Base-by-base conservation (phyloP, 1,140 invertebrate species). In the Zaprionus ornatus region DNA sequence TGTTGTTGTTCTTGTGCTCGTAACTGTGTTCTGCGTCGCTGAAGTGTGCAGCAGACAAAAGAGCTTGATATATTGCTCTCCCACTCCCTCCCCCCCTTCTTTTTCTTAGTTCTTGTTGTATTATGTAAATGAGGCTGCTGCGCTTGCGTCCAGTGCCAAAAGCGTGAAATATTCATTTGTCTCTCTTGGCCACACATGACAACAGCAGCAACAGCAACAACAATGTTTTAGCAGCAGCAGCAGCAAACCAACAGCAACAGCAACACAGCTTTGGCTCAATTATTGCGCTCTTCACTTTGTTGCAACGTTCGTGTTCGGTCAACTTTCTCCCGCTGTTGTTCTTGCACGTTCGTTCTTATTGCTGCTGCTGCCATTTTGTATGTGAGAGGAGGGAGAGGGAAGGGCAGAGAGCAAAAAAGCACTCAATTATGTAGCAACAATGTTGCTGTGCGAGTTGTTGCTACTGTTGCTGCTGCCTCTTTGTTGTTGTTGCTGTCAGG, bases 121-220 rank as follows among this genome's bases (percentile, higher is more conserved):
- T 64, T 79, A 82, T 79, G 76, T 64, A 82, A 82, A 86, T 74
- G 57, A 54, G 27, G 50, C 55, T 64, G 65, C 54, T 70, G 65
- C 59, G 73, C 75, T 64, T 64, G 64, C 61, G 45, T 73, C 54
- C 61, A 52, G 70, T 72, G 52, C 68, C 79, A 72, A 82, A 86
- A 67, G 69, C 66, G 77, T 86, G 55, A 85, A 86, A 81, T 81
- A 82, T 85, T 64, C 52, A 71, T 71, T 69, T 69, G 48, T 62
- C 48, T 9, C 29, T 32, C 29, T 64, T 77, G 80, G 48, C 50
- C 52, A 61, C 23, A 67, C 52, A 59, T n/a, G 23, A 45, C 61
- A 55, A 12, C 4, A 21, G 32, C 21, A 55, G n/a, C 42, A 67
- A 52, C 62, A 54, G 59, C 12, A 60, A 59, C 59, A 65, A 32